These are phyloP conservation scores for Neogale vison DNA, from an alignment of 2,113 vertebrate species.

Conservation along the genomic window DNA sequence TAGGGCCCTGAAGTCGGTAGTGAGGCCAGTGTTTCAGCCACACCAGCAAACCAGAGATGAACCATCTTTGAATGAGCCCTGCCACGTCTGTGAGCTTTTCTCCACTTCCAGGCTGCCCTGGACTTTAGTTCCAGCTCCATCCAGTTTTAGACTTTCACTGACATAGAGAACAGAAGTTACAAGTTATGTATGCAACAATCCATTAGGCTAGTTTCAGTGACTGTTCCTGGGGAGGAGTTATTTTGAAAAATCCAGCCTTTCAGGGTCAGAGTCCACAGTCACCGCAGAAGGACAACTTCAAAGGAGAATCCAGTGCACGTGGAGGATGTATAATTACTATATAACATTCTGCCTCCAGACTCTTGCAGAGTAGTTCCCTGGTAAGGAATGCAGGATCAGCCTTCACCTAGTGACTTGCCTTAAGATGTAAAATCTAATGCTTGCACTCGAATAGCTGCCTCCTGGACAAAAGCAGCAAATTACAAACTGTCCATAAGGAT, in stretches of 20 bases:
- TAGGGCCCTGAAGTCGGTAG: neutral
- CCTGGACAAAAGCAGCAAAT: constrained; percentile 37
- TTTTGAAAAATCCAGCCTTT: constrained; percentile 12
- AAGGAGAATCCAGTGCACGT: neutral
- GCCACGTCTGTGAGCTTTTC: neutral
- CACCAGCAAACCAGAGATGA: neutral
- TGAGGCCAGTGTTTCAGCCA: neutral
- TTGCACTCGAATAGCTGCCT: neutral
- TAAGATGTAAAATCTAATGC: neutral
- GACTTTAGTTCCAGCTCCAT: neutral
- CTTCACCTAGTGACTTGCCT: neutral
- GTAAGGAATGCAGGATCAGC: neutral
- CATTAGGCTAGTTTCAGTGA: neutral
- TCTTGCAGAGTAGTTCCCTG: neutral
- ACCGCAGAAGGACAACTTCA: neutral
- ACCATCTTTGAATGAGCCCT: neutral
- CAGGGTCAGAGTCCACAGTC: neutral
- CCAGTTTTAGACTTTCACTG: neutral
- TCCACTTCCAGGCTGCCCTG: neutral
- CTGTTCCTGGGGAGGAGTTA: neutral
- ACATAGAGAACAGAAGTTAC: neutral
- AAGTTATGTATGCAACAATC: neutral
- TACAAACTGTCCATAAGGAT: neutral
- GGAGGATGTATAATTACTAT: neutral
- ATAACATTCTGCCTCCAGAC: neutral